Evolutionary conservation across 2,113 vertebrate species (phyloP).

Genomic region (Oreochromis aureus): DNA sequence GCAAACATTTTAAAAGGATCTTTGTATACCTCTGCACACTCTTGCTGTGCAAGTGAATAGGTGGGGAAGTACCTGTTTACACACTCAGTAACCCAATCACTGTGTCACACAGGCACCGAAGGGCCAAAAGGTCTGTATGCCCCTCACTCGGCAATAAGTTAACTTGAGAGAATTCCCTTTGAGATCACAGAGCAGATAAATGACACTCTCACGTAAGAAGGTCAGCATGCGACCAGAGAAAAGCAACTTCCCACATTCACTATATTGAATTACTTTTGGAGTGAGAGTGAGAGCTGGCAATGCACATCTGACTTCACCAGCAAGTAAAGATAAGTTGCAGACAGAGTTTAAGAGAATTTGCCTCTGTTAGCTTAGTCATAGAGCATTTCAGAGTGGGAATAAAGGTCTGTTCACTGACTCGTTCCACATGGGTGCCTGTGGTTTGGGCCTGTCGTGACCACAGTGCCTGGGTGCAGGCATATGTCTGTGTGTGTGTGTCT

Average conservation of each 20-base stretch:
- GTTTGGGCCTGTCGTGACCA: conserved; percentile 52
- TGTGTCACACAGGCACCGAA: conserved; percentile 19
- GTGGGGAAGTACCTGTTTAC: conserved; percentile 46
- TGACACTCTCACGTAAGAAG: background rate
- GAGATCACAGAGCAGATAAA: conserved; percentile 16
- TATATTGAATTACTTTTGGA: background rate
- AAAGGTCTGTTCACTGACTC: conserved; percentile 56
- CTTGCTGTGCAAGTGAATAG: conserved; percentile 8
- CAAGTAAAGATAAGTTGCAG: background rate
- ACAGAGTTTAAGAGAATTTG: conserved; percentile 1
- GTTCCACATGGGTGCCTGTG: conserved; percentile 56
- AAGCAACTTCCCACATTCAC: background rate
- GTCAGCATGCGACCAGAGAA: background rate
- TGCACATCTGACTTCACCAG: background rate
- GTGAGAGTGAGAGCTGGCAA: background rate
- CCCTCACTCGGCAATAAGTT: background rate
- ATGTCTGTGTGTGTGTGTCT: background rate
- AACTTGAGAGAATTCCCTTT: conserved; percentile 10
- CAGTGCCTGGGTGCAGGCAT: conserved; percentile 10
- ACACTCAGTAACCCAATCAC: conserved; percentile 35
- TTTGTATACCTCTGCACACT: conserved; percentile 25
- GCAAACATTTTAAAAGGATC: conserved; percentile 46
- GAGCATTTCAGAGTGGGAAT: conserved; percentile 40
- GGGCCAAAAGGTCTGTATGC: background rate
- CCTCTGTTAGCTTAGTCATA: conserved; percentile 27